A percentile compares a stretch with the other conserved stretches of the same genome.
phyloP scores from a whole-genome alignment of 2,888 invertebrate species.

The Melitaea athalia region DNA sequence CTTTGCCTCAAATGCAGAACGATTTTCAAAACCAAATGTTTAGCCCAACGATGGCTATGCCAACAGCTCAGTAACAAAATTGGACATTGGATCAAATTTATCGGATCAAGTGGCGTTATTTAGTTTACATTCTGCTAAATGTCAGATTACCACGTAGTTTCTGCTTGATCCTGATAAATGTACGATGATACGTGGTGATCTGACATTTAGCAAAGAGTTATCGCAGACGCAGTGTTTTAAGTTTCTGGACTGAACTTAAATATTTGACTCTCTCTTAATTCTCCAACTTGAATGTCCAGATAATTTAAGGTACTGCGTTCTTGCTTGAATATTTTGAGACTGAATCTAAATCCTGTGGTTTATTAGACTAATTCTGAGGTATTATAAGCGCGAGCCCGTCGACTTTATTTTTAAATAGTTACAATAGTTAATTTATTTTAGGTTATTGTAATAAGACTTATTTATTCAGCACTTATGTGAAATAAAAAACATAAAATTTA shows the following conservation, averaged over 20 bases:
- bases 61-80: constrained; percentile 66
- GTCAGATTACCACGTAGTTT: constrained; percentile 72
- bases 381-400: constrained; percentile 74
- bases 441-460: constrained; percentile 67
- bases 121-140: constrained; percentile 64
- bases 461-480: constrained; percentile 71
- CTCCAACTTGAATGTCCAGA: constrained; percentile 47
- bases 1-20: constrained; percentile 70
- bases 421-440: constrained; percentile 73
- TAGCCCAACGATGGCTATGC: constrained; percentile 58
- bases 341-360: constrained; percentile 57
- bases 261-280: constrained; percentile 43
- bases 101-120: constrained; percentile 74
- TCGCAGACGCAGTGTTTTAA: constrained; percentile 66
- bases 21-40: constrained; percentile 45
- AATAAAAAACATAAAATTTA: constrained; percentile 38
- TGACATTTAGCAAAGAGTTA: constrained; percentile 72
- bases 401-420: constrained; percentile 64
- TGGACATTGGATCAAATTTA: constrained; percentile 63
- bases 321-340: constrained; percentile 60
- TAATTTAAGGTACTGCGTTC: constrained; percentile 58
- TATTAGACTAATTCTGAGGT: constrained; percentile 55
- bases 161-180: constrained; percentile 38
- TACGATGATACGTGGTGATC: constrained; percentile 61
- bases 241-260: constrained; percentile 55